phyloP scores from a whole-genome alignment of 2,797 vertebrate species.

The Molossus alvarezi region DNA sequence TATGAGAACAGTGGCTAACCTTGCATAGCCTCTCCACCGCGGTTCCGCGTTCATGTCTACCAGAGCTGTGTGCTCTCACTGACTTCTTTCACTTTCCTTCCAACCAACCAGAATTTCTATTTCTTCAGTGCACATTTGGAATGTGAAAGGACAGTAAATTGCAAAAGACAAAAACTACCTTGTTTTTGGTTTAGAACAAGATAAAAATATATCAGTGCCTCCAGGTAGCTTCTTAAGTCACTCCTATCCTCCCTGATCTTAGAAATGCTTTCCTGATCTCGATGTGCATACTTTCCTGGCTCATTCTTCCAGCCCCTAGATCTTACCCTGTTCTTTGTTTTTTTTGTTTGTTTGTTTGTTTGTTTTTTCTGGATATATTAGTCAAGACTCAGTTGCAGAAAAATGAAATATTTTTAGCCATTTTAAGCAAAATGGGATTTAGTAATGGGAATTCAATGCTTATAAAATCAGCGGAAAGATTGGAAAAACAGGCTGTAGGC shows the following conservation, averaged over 20 bases:
- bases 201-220: background rate
- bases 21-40: background rate
- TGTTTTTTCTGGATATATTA: background rate
- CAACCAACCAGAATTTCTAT: background rate
- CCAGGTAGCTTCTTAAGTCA: background rate
- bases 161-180: background rate
- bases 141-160: background rate
- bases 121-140: background rate
- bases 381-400: slow-evolving; percentile 19
- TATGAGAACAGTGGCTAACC: background rate
- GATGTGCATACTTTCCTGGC: background rate
- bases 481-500: background rate
- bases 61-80: background rate
- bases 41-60: background rate
- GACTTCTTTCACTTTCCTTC: background rate
- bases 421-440: slow-evolving; percentile 17
- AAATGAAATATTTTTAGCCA: slow-evolving; percentile 30
- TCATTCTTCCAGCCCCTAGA: background rate
- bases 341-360: too few relatives aligned
- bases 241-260: background rate
- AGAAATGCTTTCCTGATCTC: background rate
- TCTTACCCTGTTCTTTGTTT: background rate
- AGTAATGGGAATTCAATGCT: background rate
- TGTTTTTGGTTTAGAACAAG: background rate
- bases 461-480: background rate